Evolutionary conservation across 2,888 invertebrate species (phyloP), one percentile per base, ranked within the genome.

Genomic region (Oligia fasciuncula): DNA sequence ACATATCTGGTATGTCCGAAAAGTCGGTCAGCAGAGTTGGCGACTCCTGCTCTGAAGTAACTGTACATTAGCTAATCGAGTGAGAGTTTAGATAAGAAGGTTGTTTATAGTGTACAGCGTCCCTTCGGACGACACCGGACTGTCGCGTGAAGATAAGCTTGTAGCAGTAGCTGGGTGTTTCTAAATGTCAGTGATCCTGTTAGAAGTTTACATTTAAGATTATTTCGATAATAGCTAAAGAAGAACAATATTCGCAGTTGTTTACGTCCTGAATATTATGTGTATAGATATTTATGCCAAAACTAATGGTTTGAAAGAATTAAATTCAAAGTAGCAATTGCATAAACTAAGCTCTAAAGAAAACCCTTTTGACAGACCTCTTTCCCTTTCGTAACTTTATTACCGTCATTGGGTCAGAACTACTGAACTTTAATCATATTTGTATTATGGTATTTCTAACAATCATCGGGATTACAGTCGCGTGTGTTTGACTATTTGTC

Each of bases 11-110:
- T 40, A 71, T 35, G 19, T 73, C 49, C 17, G 13, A 35, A 29
- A 67, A 74, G 40, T 66, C 43, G 29, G 70, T 46, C 63, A 68
- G 49, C 35, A 29, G 66, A 82, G 66, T 62, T 67, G 70, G 77
- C 66, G 60, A 69, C 62, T 60, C n/a, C 11, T 62, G 60, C 29
- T 76, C 40, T 63, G 19, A 69, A 82, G 35, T 71, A 74, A 62
- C 35, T 76, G 69, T 49, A 57, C 54, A 63, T 82, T 73, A 77
- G 29, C 49, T 83, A 83, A 83, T 78, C 60, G 63, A 77, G 71
- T 83, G 66, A 67, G n/a, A 63, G 29, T 17, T 43, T 43, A 54
- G 76, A 54, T 76, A 76, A 19, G 49, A 63, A 68, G n/a, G n/a
- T 13, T 69, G 60, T 73, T 76, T 76, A 81, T 65, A 60, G 60